phyloP scores from a whole-genome alignment of 2,888 invertebrate genomes.

The Eutolmus rufibarbis region DNA sequence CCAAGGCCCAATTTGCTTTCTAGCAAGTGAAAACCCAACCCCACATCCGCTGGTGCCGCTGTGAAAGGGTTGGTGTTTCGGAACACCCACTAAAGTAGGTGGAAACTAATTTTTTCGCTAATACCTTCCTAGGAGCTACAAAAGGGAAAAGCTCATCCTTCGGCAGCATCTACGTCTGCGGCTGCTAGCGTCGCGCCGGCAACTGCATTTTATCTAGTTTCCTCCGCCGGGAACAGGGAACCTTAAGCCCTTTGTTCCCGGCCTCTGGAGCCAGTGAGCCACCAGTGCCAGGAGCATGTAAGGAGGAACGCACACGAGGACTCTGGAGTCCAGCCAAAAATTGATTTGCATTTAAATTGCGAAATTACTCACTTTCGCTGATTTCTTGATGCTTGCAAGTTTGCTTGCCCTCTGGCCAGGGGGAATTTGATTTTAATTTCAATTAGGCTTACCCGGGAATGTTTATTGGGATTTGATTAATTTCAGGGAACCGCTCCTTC shows the following conservation, averaged over 20 bases:
- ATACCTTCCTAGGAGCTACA: background rate
- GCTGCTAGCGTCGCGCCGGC: background rate
- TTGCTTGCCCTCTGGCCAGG: background rate
- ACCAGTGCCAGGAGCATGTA: background rate
- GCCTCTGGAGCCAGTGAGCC: background rate
- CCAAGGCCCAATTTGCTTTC: background rate
- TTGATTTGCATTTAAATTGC: constrained; percentile 32
- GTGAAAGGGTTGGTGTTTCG: background rate
- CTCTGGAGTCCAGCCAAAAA: background rate
- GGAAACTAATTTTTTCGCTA: background rate
- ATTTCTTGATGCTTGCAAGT: background rate
- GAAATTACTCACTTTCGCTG: background rate
- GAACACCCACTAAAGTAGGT: background rate
- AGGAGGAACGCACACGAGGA: background rate
- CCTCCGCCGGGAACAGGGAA: background rate
- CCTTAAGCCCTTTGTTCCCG: background rate
- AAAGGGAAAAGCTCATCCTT: background rate
- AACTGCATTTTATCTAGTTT: background rate
- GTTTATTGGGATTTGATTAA: constrained; percentile 2
- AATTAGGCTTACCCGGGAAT: background rate
- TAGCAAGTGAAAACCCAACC: background rate
- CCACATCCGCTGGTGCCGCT: background rate
- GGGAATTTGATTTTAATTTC: constrained; percentile 23
- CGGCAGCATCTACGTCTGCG: background rate
- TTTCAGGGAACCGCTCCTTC: background rate